Base-by-base conservation (phyloP, 2,113 vertebrate genomes). In the Castor canadensis region DNA sequence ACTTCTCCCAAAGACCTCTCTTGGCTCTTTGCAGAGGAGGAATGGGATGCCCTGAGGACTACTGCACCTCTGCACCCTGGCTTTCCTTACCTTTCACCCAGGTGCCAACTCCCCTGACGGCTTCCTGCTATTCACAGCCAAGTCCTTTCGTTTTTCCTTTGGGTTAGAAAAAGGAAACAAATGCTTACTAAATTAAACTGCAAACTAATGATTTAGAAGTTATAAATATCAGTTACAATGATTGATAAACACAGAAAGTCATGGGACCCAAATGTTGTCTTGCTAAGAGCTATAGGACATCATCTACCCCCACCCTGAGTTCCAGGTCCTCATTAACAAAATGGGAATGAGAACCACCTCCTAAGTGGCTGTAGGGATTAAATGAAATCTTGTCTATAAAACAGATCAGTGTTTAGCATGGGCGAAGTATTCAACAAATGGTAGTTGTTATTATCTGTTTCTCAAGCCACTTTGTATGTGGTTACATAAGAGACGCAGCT, bases 351-450 rank as follows among this genome's bases (percentile, higher is more conserved):
- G 35, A 73, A 71, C 40, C 67, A 80, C 56, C 52, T 92, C 49
- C 15, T 24, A 45, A 60, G 91, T 26, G 40, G 26, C 13, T 62
- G 43, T 58, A 47, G 93, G 69, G 72, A 91, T 56, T 71, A 89
- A 94, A 83, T 96, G 56, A 87, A 60, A 89, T 20, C n/a, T 49
- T 9, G 35, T 87, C 82, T 90, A 67, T 49, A 87, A 84, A 90
- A 90, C 38, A 91, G 58, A 45, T 22, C 73, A 66, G 58, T 45
- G 60, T 58, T 64, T 67, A 69, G 76, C n/a, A 64, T 30, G 56
- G 28, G 17, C 12, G 32, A 84, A 85, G 43, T 49, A 22, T 82
- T 85, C 54, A n/a, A 43, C 30, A 79, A 92, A 89, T 47, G n/a
- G n/a, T 28, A 56, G 40, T n/a, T 73, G 62, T 30, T 60, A 77